Base-by-base conservation (phyloP, 2,888 invertebrate species). In the Hydrotaea diabolus region DNA sequence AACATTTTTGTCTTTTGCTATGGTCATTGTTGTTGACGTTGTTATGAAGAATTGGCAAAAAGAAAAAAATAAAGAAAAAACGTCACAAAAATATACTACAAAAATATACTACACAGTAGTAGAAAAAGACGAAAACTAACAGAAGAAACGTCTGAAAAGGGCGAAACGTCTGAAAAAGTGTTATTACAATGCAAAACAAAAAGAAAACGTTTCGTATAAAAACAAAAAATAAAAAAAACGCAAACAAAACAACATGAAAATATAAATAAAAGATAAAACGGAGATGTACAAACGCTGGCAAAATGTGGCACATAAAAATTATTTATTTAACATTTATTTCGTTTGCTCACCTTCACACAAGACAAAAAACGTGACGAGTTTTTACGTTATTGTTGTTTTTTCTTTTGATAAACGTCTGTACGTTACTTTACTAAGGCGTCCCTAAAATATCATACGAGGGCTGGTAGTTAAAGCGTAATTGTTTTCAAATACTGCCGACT, bases 281-380 rank as follows among this genome's bases (percentile, higher is more conserved):
- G 15, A 55, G 17, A 39, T 19, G 19, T 46, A 69, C 21, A 69
- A 64, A 57, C 39, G 17, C 8, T 19, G 23, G 19, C 55, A 57
- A 57, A 62, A 69, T 11, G 21, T 66, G 36, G 31, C 31, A 31
- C 46, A 69, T 23, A 43, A 66, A 69, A 69, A 13, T 13, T 46
- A 69, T 23, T 69, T 69, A 69, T 69, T 69, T 69, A 69, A 69
- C 46, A 46, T 23, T 46, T 19, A 46, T 13, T 46, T 21, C 23
- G 46, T 46, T 43, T 46, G 46, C 13, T 69, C 69, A 69, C 69
- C 43, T 69, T 69, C 23, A 43, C 13, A 23, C 31, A n/a, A n/a
- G n/a, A 31, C 31, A 31, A 31, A 23, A 69, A 69, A 69, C 69
- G 69, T 69, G 69, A 69, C 39, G 1, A 46, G 46, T 11, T 69